phyloP scores from a whole-genome alignment of 2,888 invertebrate genomes.

The Tiliacea citrago region DNA sequence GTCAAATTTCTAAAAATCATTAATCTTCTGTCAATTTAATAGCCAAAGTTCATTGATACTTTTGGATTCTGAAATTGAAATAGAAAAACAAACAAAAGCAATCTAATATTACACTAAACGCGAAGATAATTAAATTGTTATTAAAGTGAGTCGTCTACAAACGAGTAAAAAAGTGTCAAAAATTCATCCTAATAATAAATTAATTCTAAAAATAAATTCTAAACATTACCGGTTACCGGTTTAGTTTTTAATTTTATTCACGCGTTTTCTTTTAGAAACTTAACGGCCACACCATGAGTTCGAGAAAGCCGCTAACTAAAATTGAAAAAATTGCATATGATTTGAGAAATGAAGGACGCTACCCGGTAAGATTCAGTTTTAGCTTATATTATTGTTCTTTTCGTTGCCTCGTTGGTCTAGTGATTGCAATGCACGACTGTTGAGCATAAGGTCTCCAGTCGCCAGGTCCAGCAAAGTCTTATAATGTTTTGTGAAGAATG shows the following conservation, averaged over 20 bases:
- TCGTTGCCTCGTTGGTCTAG: not conserved
- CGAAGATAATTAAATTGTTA: not conserved
- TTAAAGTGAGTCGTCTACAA: not conserved
- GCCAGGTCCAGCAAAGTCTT: not conserved
- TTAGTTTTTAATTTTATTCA: not conserved
- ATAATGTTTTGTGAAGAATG: too few relatives aligned
- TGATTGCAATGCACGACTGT: not conserved
- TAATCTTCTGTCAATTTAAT: not conserved
- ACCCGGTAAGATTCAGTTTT: conserved; percentile 25
- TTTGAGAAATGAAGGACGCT: conserved; percentile 21
- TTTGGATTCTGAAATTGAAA: too few relatives aligned
- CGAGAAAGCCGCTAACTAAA: conserved; percentile 32
- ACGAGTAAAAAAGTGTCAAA: not conserved
- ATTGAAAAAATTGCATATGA: conserved; percentile 26
- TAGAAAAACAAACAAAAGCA: conserved; percentile 15
- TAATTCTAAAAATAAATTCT: not conserved
- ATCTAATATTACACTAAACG: not conserved
- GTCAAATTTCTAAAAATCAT: conserved; percentile 11
- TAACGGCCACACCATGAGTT: conserved; percentile 35
- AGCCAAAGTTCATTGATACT: not conserved
- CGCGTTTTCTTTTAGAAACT: not conserved
- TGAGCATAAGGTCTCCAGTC: not conserved
- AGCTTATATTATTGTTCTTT: not conserved
- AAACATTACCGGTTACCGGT: conserved; percentile 23
- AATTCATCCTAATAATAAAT: not conserved